phyloP scores from a whole-genome alignment of 2,113 vertebrate species.

The Cromileptes altivelis region DNA sequence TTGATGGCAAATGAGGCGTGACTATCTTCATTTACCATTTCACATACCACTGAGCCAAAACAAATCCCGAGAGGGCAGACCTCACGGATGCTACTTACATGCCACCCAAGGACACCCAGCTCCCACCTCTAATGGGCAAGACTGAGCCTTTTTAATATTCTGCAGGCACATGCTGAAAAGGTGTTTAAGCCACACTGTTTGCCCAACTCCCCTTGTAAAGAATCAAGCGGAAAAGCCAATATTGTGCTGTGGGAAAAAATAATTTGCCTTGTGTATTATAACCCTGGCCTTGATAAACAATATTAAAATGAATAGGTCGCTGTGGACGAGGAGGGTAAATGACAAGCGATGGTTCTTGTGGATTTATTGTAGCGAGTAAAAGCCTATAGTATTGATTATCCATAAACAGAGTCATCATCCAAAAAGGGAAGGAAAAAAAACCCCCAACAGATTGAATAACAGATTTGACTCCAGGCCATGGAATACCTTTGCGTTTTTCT shows the following conservation, averaged over 20 bases:
- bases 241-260: conserved; percentile 14
- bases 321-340: conserved; percentile 8
- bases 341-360: conserved; percentile 14
- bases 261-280: conserved; percentile 21
- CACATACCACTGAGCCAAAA: conserved; percentile 30
- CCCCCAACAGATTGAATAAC: not conserved
- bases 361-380: conserved; percentile 42
- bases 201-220: conserved; percentile 18
- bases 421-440: conserved; percentile 9
- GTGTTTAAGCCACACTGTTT: conserved; percentile 46
- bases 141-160: conserved; percentile 51
- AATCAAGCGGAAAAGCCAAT: conserved; percentile 41
- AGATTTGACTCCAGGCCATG: conserved; percentile 6
- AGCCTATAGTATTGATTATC: conserved; percentile 42
- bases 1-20: conserved; percentile 33
- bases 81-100: not conserved
- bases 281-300: conserved; percentile 29
- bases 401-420: conserved; percentile 37
- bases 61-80: conserved; percentile 10
- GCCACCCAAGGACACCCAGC: conserved; percentile 36
- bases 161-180: conserved; percentile 11
- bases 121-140: conserved; percentile 3
- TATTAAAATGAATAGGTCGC: conserved; percentile 35
- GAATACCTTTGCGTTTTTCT: not conserved
- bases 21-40: conserved; percentile 29